Conservation (phyloP, 2,888 invertebrate genomes). For the Incurvaria masculella region DNA sequence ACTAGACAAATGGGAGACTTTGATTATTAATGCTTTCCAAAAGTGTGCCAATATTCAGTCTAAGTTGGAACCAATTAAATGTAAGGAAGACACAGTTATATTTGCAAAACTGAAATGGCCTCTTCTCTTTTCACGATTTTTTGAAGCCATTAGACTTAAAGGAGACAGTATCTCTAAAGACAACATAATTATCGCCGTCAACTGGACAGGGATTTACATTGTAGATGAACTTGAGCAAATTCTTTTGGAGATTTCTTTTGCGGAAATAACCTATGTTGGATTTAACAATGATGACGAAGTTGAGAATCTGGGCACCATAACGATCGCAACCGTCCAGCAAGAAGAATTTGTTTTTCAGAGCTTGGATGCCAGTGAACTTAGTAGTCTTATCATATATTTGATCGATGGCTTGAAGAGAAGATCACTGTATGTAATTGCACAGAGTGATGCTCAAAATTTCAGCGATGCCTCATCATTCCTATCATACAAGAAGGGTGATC, state of each 20-base stretch:
- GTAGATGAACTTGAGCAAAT: constrained; percentile 92
- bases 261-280: constrained; percentile 78
- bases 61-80: constrained; percentile 61
- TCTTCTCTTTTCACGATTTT: constrained; percentile 90
- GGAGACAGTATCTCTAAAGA: constrained; percentile 65
- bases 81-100: constrained; percentile 88
- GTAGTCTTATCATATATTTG: constrained; percentile 77
- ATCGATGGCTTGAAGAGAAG: constrained; percentile 83
- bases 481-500: constrained; percentile 69
- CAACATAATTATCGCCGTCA: constrained; percentile 88
- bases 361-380: constrained; percentile 82
- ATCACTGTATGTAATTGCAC: constrained; percentile 80
- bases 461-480: constrained; percentile 57
- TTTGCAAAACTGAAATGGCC: constrained; percentile 94
- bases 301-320: constrained; percentile 62
- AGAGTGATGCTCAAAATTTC: constrained; percentile 55
- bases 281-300: constrained; percentile 50
- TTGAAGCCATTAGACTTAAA: constrained; percentile 79
- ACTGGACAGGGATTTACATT: constrained; percentile 91
- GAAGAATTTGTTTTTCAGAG: constrained; percentile 92
- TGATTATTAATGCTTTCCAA: constrained; percentile 68
- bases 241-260: constrained; percentile 79
- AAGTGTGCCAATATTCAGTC: constrained; percentile 70
- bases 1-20: constrained; percentile 67
- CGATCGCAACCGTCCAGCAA: constrained; percentile 77